A percentile compares a stretch with the other conserved stretches of the same genome.
Evolutionary conservation across 2,888 invertebrate species (phyloP).

Genomic region (Koerneria pararmatus): DNA sequence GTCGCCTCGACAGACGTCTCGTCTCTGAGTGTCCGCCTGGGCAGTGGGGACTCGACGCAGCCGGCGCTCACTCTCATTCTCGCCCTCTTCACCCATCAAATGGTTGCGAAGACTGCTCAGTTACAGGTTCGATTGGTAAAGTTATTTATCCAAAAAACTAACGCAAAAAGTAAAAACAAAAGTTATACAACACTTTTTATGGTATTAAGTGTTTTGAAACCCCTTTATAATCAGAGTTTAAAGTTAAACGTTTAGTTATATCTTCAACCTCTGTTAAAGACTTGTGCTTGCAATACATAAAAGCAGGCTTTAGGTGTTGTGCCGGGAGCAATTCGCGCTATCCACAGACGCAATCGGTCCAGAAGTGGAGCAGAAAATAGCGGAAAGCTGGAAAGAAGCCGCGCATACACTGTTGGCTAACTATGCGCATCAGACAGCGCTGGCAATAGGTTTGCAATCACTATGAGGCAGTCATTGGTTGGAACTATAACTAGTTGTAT

Average conservation of each 20-base stretch:
- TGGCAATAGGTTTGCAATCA: conserved; percentile 10
- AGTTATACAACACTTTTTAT: no score
- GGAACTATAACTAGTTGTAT: no score
- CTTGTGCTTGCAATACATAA: neutral
- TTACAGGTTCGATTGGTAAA: conserved; percentile 14
- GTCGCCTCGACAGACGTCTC: conserved; percentile 5
- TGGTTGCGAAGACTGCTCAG: conserved; percentile 9
- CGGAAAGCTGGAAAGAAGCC: conserved; percentile 12
- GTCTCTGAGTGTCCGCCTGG: conserved; percentile 7
- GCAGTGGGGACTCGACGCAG: neutral
- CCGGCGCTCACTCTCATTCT: conserved; percentile 21
- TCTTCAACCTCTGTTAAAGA: neutral
- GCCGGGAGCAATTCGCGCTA: conserved; percentile 20
- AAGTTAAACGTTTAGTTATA: neutral
- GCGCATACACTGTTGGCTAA: conserved; percentile 18
- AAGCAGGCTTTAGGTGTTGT: conserved; percentile 12
- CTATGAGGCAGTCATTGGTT: no score
- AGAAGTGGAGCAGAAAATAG: neutral
- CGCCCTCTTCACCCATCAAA: conserved; percentile 17
- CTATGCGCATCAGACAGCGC: conserved; percentile 18
- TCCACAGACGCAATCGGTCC: conserved; percentile 14
- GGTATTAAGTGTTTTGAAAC: no score
- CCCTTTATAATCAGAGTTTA: neutral
- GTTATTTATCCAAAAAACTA: no score
- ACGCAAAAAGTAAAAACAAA: no score